Evolutionary conservation across 2,113 vertebrate species (phyloP), one percentile per base, ranked within the genome.

Genomic region (Labeo catla): DNA sequence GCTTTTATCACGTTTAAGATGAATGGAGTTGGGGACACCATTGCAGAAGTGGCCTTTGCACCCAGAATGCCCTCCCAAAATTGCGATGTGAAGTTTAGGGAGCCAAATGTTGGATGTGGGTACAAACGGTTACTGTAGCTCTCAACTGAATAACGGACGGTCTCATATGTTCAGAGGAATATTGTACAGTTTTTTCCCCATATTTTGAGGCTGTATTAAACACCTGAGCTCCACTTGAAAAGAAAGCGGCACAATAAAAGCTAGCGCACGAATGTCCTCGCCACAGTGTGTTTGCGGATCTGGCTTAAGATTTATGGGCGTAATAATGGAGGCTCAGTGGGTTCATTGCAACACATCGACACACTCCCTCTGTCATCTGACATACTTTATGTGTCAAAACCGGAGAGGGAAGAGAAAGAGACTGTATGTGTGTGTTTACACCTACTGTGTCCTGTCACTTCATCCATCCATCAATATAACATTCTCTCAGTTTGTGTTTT

Each of bases 321-420:
- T 86, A 86, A 86, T 86, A 86, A 86, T 86, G 79, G 79, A 65
- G 85, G 70, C 85, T 82, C 78, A 86, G 85, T 82, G 68, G 65
- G 78, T 86, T 86, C 85, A 86, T 61, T 86, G 78, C 78, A 81
- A 82, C 79, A 76, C 85, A 59, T 68, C 85, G 68, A 76, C 85
- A 86, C 45, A 76, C 85, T 81, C 66, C 63, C 85, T 86, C 85
- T 63, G 79, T 86, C 85, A 86, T 86, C 85, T 65, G 66, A 81
- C 72, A 80, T 86, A 73, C 79, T 82, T 82, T 76, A 86, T 86
- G 68, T 74, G 78, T 81, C 85, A 81, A 63, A 73, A 54, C 79
- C 57, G 11, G 49, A 65, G 84, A 85, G 50, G 15, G 83, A 85
- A 15, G 59, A 85, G 73, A 39, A 57, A 79, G 43, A 63, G 59